Evolutionary conservation across 2,888 invertebrate species (phyloP), one percentile per base, ranked within the genome.

Genomic region (Drosophila kuntzei): DNA sequence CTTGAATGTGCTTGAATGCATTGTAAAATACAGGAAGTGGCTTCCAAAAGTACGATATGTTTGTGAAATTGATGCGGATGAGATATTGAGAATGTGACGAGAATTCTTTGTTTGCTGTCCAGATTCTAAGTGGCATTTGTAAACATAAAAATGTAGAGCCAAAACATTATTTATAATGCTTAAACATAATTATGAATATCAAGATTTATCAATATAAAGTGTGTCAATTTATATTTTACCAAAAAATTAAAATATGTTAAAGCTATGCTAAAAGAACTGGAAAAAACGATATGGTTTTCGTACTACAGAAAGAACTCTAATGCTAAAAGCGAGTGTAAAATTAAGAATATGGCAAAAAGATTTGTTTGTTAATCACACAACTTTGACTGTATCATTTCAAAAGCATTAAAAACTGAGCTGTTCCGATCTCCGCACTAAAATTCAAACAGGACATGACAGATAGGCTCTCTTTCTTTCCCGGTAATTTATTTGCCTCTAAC

Each of bases 1-100:
- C 57, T 55, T 39, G 27, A 39, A 27, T 39, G 41, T 47, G 14
- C 41, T 51, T 16, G 49, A 29, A 41, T 51, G 11, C 25, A 7
- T 41, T 36, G 12, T 25, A 46, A 22, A 20, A n/a, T 51, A 36
- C 50, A n/a, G 36, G 4, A 27, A 22, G 12, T 27, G 27, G 25
- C 37, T 16, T 11, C 16, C 16, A 36, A 36, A 36, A 46, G 25
- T 18, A 18, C 11, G 39, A 4, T 11, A 18, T 46, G 27, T 63
- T 44, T 11, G 14, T 27, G 12, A 34, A 61, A 51, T 39, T 27
- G 16, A 25, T 27, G 12, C 14, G 37, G 8, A 4, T 51, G 3
- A 8, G 8, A n/a, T 8, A 27, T 22, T 51, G 16, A 12, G 4
- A 37, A 51, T 16, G 25, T 27, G 25, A 16, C 9, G 14, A 25